A percentile compares a stretch with the other conserved stretches of the same genome.
Evolutionary conservation across 2,888 invertebrate genomes (phyloP).

Genomic region (Lapara coniferarum): DNA sequence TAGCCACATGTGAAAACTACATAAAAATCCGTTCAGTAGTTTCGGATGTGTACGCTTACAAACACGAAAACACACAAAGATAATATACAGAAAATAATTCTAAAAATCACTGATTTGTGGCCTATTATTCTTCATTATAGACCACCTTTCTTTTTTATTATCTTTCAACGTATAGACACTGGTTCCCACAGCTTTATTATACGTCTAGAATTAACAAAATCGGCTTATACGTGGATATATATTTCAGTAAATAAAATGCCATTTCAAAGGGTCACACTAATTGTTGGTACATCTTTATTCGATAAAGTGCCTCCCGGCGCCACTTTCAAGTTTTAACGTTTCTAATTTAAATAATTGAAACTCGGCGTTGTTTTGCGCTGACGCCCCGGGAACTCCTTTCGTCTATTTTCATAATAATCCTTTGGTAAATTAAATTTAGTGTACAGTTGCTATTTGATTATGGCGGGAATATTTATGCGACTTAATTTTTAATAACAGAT

Average conservation of each 20-base stretch:
- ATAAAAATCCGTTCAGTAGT: no score
- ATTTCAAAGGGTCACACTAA: constrained; percentile 38
- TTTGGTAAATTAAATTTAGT: constrained; percentile 23
- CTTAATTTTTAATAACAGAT: no score
- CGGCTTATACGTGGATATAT: background rate
- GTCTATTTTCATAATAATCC: constrained; percentile 29
- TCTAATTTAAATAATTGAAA: constrained; percentile 69
- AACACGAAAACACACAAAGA: no score
- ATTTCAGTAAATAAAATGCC: background rate
- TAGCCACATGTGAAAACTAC: no score
- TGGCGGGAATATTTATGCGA: background rate
- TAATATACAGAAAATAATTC: no score
- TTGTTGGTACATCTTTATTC: constrained; percentile 48
- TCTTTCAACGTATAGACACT: no score
- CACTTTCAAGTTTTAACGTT: constrained; percentile 65
- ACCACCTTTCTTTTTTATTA: no score
- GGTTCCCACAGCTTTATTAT: no score
- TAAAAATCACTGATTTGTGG: no score
- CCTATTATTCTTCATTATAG: no score
- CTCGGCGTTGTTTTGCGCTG: constrained; percentile 54
- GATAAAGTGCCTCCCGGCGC: constrained; percentile 53
- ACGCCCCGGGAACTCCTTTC: constrained; percentile 26
- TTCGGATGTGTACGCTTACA: no score
- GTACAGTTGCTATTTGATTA: background rate
- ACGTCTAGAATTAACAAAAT: no score